Evolutionary conservation across 2,888 invertebrate genomes (phyloP), one percentile per base, ranked within the genome.

Genomic region (Mythimna impura): DNA sequence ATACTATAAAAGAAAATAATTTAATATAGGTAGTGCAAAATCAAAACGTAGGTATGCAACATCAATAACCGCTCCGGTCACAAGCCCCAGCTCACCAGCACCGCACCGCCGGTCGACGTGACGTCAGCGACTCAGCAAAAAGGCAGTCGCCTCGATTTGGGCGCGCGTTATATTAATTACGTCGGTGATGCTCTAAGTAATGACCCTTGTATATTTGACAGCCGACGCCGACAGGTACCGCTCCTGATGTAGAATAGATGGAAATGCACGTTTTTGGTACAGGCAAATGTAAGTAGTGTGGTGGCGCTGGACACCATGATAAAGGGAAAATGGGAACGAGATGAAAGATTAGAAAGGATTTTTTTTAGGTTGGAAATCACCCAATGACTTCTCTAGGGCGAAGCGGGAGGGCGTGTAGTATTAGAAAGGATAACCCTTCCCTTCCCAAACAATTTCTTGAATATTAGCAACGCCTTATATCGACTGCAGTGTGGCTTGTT

Each of bases 181-280:
- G 84, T 87, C 89, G 89, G 87, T 91, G 93, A 94, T 94, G 92
- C 92, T 91, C 92, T 95, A 95, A 96, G 96, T 96, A 95, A 95
- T 95, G 95, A 95, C 96, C 95, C 95, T 95, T 95, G 95, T 96
- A 94, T 93, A 93, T 93, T 93, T 94, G 95, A 95, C 95, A 92
- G 94, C 89, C 88, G 78, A 82, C 89, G 88, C 87, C 88, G 93
- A 90, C 95, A 95, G 95, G 95, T 95, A 91, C 90, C 81, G 81
- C 79, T 50, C 66, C 20, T 34, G 58, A 68, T 55, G 54, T 67
- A 52, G 61, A 65, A 4, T 0, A 2, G 3, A 81, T 86, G 76
- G 89, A 89, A 81, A 62, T 34, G 82, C 2, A 36, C 43, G 2
- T 0, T 12, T 1, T 17, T 9, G 0, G 8, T 9, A 17, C 47